phyloP scores from a whole-genome alignment of 2,888 invertebrate species.

The Watsonalla binaria region DNA sequence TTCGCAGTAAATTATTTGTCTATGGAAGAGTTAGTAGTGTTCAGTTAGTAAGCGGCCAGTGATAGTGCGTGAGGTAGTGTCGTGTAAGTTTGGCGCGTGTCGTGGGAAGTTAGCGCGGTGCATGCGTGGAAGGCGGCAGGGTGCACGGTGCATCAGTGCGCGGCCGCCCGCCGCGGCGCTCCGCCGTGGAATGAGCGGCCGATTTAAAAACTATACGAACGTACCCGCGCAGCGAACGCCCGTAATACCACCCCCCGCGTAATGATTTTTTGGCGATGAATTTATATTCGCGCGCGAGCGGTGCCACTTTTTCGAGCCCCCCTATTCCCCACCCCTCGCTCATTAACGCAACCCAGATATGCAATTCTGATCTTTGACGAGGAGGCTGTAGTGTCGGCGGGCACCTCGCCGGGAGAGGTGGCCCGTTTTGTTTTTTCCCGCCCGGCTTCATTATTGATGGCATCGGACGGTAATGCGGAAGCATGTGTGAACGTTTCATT shows the following conservation, averaged over 20 bases:
- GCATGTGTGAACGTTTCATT: constrained; percentile 79
- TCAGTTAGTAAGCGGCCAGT: constrained; percentile 14
- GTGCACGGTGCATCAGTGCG: constrained; percentile 42
- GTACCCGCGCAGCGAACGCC: constrained; percentile 74
- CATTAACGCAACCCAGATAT: constrained; percentile 83
- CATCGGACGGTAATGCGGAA: constrained; percentile 79
- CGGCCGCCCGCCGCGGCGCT: constrained; percentile 70
- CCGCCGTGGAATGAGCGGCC: constrained; percentile 71
- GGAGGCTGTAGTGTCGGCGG: constrained; percentile 79
- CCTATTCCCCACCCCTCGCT: constrained; percentile 68
- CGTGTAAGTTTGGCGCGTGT: constrained; percentile 2
- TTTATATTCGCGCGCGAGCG: constrained; percentile 84
- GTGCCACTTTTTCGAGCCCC: constrained; percentile 79
- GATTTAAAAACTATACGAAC: constrained; percentile 78
- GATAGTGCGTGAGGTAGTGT: constrained; percentile 61
- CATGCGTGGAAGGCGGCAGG: constrained; percentile 24
- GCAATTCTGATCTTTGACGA: constrained; percentile 83
- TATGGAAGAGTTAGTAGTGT: not conserved
- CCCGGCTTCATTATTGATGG: constrained; percentile 80
- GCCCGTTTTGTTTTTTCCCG: constrained; percentile 77
- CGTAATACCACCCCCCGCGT: constrained; percentile 87
- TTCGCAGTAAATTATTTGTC: constrained; percentile 7
- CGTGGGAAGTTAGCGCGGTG: constrained; percentile 34
- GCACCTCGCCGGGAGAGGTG: constrained; percentile 75
- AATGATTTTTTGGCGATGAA: constrained; percentile 93